Base-by-base conservation (phyloP, 2,888 invertebrate genomes). In the Polyploca ridens region DNA sequence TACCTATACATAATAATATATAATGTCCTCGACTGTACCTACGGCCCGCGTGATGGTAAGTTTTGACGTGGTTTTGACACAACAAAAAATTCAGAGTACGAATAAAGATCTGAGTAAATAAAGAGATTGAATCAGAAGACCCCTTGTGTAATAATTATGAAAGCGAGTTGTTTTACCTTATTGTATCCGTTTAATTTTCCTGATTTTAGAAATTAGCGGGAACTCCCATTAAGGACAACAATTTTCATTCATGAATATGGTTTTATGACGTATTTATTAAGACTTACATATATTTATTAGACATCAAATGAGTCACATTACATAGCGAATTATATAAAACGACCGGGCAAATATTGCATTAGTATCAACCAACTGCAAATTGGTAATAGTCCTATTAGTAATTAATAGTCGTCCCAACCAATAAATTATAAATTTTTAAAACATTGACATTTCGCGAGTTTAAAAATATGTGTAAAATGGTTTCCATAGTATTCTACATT, bases 251-350 rank as follows among this genome's bases (percentile, higher is more conserved):
- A n/a, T 7, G 27, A 41, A 61, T 61, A 61, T 11, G 60, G n/a
- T 13, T 61, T 41, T 64, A 69, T 78, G 73, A 77, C 77, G 79
- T 69, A 68, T 80, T 84, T 96, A 80, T 95, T 95, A 57, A n/a
- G 96, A 96, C 86, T 89, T 95, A 59, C 93, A 95, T 80, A 59
- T 93, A 95, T 80, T 94, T 96, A 71, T 86, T 94, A 82, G 95
- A 95, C 33, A 91, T 94, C 96, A 71, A 86, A 93, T 83, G 95
- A 95, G 38, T 91, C 90, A 77, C 58, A 38, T 58, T 69, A n/a
- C n/a, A n/a, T n/a, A 71, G 75, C 74, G 63, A 76, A 76, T 74
- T 75, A 65, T 71, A 72, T 66, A 59, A 70, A 64, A 67, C 27
- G 61, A 44, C 13, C 13, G 27, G 49, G 49, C 60, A 68, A 62